Conservation (phyloP, 2,113 vertebrate species). For the Crotalus helleri region DNA sequence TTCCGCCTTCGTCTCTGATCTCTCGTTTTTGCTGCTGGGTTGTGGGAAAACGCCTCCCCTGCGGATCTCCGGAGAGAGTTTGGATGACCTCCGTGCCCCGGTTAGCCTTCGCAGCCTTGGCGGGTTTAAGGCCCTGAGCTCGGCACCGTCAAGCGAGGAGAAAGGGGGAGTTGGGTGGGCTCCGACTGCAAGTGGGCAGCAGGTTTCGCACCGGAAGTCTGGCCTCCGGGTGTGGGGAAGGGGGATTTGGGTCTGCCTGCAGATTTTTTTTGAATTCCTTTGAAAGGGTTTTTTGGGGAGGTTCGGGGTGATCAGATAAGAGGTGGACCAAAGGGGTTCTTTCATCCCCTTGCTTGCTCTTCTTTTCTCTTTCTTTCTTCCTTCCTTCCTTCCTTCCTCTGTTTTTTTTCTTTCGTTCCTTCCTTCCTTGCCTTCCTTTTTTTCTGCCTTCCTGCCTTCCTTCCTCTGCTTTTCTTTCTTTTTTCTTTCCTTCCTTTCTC, state of each 20-base stretch:
- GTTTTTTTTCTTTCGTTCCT: background rate
- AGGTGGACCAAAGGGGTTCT: background rate
- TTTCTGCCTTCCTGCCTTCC: no score
- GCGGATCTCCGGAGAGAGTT: background rate
- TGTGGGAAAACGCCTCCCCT: background rate
- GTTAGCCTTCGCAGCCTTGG: background rate
- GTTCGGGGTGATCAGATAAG: background rate
- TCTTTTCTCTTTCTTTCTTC: no score
- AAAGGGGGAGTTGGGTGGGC: background rate
- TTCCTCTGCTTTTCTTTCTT: no score
- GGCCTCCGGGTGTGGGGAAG: no score
- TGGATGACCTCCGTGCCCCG: background rate
- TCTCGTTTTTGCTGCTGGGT: background rate
- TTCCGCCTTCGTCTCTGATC: fast-evolving
- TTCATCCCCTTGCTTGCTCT: background rate
- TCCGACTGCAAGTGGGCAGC: background rate
- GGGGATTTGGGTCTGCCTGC: background rate
- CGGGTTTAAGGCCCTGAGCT: fast-evolving
- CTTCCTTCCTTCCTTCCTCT: no score
- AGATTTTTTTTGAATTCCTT: background rate
- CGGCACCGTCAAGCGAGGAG: background rate
- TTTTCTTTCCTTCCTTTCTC: background rate
- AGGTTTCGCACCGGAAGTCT: background rate
- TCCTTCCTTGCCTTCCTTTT: background rate
- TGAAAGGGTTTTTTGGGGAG: background rate